phyloP scores from a whole-genome alignment of 2,888 invertebrate genomes.

The Cerastis leucographa region DNA sequence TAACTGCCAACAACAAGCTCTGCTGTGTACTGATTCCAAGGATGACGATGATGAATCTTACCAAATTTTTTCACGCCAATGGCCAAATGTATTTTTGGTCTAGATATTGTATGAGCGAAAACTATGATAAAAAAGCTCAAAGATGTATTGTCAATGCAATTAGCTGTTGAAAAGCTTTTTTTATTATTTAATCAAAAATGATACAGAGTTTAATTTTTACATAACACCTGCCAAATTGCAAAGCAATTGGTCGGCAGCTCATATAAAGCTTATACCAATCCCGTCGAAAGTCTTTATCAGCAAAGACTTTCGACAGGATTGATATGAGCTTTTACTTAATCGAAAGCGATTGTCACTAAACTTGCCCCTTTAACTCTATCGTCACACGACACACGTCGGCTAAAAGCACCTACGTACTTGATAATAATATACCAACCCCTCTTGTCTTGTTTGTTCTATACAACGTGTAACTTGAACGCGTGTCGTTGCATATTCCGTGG shows the following conservation, averaged over 20 bases:
- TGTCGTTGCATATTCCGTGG: conserved; percentile 35
- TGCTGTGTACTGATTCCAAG: background rate
- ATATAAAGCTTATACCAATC: background rate
- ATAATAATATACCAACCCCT: background rate
- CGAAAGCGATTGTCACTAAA: background rate
- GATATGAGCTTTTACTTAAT: no score
- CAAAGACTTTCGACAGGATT: no score
- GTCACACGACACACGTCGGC: background rate
- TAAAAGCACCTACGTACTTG: background rate
- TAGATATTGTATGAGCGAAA: no score
- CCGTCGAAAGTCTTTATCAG: background rate
- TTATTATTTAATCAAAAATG: no score
- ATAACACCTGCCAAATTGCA: no score
- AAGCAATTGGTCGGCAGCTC: no score
- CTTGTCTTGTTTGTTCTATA: background rate
- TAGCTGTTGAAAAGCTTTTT: background rate
- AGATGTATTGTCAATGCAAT: background rate
- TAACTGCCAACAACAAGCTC: background rate
- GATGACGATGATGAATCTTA: background rate
- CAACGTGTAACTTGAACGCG: conserved; percentile 27
- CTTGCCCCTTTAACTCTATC: background rate
- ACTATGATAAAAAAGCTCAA: background rate
- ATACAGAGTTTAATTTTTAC: no score
- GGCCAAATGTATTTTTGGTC: no score
- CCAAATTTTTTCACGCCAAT: no score